Conservation (phyloP, 2,888 invertebrate genomes). For the Scotopteryx bipunctaria region DNA sequence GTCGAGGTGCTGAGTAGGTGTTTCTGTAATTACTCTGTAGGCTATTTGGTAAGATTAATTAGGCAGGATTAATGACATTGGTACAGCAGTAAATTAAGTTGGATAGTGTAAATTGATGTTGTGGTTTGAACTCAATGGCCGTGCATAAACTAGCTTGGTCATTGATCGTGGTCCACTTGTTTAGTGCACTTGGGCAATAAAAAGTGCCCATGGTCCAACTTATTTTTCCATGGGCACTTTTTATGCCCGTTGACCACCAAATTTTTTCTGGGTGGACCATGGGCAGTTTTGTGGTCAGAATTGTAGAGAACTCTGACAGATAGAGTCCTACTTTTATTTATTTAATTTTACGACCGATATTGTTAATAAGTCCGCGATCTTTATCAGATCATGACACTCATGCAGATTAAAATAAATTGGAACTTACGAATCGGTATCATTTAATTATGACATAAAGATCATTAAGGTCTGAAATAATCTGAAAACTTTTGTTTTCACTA, state of each 20-base stretch:
- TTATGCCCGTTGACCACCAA: too few relatives aligned
- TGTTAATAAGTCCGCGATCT: not conserved
- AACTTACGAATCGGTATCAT: not conserved
- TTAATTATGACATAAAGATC: not conserved
- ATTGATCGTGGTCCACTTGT: too few relatives aligned
- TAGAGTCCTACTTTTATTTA: not conserved
- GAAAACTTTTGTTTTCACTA: too few relatives aligned
- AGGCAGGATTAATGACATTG: constrained; percentile 22
- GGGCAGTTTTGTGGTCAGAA: too few relatives aligned
- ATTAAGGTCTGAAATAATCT: not conserved
- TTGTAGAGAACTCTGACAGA: too few relatives aligned
- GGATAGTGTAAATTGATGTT: constrained; percentile 13
- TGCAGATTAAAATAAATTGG: not conserved
- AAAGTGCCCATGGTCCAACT: too few relatives aligned
- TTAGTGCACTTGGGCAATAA: too few relatives aligned
- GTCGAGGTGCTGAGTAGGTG: constrained; percentile 13
- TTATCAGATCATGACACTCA: not conserved
- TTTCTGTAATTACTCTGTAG: constrained; percentile 25
- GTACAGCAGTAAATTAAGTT: constrained; percentile 17
- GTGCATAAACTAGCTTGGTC: not conserved
- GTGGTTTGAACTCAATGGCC: not conserved
- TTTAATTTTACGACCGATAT: not conserved
- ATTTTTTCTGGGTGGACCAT: too few relatives aligned
- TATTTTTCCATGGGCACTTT: too few relatives aligned
- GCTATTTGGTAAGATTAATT: constrained; percentile 26